Evolutionary conservation across 2,113 vertebrate species (phyloP).

Genomic region (Zingel zingel): DNA sequence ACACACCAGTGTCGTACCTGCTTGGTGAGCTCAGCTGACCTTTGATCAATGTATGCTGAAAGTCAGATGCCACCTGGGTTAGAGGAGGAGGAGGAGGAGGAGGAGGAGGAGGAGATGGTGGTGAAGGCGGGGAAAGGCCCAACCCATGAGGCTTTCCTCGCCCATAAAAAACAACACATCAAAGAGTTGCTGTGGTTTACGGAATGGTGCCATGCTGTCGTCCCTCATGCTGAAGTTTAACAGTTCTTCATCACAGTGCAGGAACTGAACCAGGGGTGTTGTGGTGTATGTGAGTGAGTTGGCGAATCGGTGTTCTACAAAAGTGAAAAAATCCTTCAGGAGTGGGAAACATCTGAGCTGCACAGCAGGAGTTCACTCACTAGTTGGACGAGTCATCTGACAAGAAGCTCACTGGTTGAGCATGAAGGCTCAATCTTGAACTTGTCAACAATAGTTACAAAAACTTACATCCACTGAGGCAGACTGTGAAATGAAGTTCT

Average conservation of each 20-base stretch:
- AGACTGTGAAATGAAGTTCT: neutral
- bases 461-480: neutral
- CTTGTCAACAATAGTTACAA: neutral
- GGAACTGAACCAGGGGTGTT: conserved; percentile 21
- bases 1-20: conserved; percentile 28
- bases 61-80: conserved; percentile 54
- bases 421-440: neutral
- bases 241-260: conserved; percentile 45
- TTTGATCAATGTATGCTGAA: conserved; percentile 56
- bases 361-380: conserved; percentile 11
- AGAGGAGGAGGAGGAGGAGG: conserved; percentile 35
- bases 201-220: conserved; percentile 71
- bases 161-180: conserved; percentile 70
- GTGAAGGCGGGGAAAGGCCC: conserved; percentile 55
- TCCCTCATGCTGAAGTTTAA: conserved; percentile 64
- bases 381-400: neutral
- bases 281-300: conserved; percentile 9
- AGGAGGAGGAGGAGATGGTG: conserved; percentile 21
- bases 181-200: conserved; percentile 74
- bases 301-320: conserved; percentile 16
- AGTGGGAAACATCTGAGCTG: conserved; percentile 34
- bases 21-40: conserved; percentile 48
- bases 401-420: neutral
- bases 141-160: conserved; percentile 71
- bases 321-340: conserved; percentile 10